Evolutionary conservation across 2,888 invertebrate species (phyloP).

Genomic region (Geophilus truncorum): DNA sequence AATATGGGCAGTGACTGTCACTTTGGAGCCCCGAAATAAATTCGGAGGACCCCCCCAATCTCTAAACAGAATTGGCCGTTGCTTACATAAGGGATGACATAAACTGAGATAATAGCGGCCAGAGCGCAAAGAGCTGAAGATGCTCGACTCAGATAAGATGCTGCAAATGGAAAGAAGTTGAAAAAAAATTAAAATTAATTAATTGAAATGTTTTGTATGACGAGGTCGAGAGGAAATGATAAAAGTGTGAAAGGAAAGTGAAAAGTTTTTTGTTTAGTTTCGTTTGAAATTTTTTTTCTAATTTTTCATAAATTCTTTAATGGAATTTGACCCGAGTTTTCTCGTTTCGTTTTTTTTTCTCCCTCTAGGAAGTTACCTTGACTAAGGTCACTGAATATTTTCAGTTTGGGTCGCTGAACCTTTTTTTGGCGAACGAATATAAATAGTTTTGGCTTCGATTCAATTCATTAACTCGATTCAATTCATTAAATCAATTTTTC

Average conservation of each 20-base stretch:
- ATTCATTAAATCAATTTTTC: too few relatives aligned
- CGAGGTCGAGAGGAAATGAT: not conserved
- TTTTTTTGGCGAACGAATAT: not conserved
- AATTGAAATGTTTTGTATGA: too few relatives aligned
- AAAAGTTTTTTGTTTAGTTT: not conserved
- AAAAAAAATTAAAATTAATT: too few relatives aligned
- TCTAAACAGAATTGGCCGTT: too few relatives aligned
- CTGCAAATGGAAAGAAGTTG: too few relatives aligned
- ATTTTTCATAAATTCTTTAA: not conserved
- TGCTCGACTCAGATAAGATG: too few relatives aligned
- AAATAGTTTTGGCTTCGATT: not conserved
- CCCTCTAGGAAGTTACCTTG: constrained; percentile 17
- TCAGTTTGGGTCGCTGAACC: constrained; percentile 19
- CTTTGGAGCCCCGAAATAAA: too few relatives aligned
- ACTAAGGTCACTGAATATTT: constrained; percentile 27
- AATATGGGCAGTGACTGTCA: too few relatives aligned
- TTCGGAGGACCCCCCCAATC: too few relatives aligned
- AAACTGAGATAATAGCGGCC: too few relatives aligned
- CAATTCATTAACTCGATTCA: not conserved
- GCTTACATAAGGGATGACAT: too few relatives aligned
- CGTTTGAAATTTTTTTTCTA: not conserved
- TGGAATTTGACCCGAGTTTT: constrained; percentile 25
- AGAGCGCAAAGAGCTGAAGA: too few relatives aligned
- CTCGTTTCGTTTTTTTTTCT: not conserved
- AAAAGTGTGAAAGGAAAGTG: not conserved